phyloP scores from a whole-genome alignment of 1,140 invertebrate genomes.

The Sminthurinus signatus region DNA sequence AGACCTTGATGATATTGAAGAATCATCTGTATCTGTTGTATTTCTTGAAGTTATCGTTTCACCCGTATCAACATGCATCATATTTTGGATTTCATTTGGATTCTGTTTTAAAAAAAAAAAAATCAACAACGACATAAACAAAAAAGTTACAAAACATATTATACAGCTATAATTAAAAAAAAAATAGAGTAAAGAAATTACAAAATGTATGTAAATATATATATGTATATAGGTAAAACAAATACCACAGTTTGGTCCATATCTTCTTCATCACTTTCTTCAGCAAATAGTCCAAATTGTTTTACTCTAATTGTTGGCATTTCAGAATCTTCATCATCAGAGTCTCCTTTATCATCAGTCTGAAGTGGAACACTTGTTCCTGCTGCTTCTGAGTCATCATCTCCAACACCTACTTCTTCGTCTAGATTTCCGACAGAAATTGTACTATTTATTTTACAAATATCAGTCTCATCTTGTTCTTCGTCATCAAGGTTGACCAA shows the following conservation, averaged over 20 bases:
- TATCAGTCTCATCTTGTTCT: no score
- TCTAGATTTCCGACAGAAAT: no score
- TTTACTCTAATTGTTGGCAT: slow-evolving; percentile 20
- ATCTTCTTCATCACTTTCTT: slow-evolving; percentile 34
- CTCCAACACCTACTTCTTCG: not conserved
- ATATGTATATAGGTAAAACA: not conserved
- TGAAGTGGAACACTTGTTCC: not conserved
- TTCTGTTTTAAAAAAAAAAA: slow-evolving; percentile 18
- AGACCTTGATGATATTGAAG: slow-evolving; percentile 4
- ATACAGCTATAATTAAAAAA: no score
- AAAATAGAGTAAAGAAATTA: not conserved
- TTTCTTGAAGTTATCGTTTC: no score
- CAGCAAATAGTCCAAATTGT: slow-evolving; percentile 18
- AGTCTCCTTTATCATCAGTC: slow-evolving; percentile 10
- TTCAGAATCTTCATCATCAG: slow-evolving; percentile 30
- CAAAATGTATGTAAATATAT: not conserved
- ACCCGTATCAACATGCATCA: slow-evolving; percentile 32
- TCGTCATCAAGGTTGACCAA: no score
- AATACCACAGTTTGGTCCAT: not conserved
- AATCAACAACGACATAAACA: not conserved
- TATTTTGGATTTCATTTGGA: slow-evolving; percentile 14
- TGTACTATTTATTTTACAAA: no score
- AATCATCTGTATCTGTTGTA: not conserved
- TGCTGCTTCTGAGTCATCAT: no score
- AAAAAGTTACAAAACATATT: not conserved